Percentiles rank a stretch among this genome's conserved stretches.
These are phyloP conservation scores for Phrynocephalus versicolor DNA, from an alignment of 2,113 vertebrate species.

Conservation along the genomic window DNA sequence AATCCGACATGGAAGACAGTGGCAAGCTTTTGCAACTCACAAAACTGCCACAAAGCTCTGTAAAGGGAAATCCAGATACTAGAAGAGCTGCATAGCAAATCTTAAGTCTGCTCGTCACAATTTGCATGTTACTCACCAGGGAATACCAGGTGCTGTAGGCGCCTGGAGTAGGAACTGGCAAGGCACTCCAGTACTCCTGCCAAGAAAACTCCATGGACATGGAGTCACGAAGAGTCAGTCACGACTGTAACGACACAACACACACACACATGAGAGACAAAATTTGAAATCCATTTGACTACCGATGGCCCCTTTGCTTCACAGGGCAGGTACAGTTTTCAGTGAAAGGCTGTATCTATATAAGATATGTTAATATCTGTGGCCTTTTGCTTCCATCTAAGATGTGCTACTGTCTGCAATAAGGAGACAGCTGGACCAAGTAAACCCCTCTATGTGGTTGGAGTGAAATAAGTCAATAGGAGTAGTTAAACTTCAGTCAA, in stretches of 20 bases:
- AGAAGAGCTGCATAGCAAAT: not conserved
- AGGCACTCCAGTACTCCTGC: no score
- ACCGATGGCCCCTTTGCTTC: slow-evolving; percentile 32
- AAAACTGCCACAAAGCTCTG: slow-evolving; percentile 20
- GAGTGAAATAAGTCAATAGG: not conserved
- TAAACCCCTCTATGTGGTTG: no score
- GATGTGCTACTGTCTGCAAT: not conserved
- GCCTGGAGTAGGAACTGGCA: no score
- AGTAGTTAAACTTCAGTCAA: no score
- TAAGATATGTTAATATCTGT: slow-evolving; percentile 2
- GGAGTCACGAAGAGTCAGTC: no score
- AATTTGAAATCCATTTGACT: slow-evolving; percentile 19
- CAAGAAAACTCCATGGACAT: no score
- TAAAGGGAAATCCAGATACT: slow-evolving; percentile 16
- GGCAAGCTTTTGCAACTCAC: slow-evolving; percentile 21
- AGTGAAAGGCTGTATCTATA: slow-evolving; percentile 37
- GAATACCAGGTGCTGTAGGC: no score
- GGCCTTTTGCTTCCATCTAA: not conserved
- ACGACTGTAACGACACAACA: no score
- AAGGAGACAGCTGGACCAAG: not conserved
- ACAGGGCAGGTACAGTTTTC: slow-evolving; percentile 30
- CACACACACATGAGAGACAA: not conserved
- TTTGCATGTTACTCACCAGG: slow-evolving; percentile 43
- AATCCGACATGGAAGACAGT: slow-evolving; percentile 26
- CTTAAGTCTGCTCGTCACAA: slow-evolving; percentile 27